Evolutionary conservation across 2,797 vertebrate genomes (phyloP), one percentile per base, ranked within the genome.

Genomic region (Etheostoma perlongum): DNA sequence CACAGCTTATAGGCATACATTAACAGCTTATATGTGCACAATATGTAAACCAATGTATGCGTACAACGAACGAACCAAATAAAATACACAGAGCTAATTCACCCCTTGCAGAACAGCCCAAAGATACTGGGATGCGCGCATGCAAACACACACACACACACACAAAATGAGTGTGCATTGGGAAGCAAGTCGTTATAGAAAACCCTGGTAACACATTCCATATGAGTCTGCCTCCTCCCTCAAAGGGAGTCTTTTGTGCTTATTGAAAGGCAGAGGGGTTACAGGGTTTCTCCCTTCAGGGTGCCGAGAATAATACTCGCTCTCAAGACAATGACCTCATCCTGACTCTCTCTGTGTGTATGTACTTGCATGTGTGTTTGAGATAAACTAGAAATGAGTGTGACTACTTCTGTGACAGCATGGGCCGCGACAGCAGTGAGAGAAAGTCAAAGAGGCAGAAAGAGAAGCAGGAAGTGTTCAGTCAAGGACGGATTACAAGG

Each of bases 251-350:
- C 91, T 90, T 92, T 94, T 94, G 93, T 94, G 86, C 76, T 62
- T 64, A 61, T 65, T 94, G 91, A 93, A 94, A 93, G 82, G 90
- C 87, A 88, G 69, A 60, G 88, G 84, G 92, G 92, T 92, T 91
- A 93, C 91, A 88, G 90, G 91, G 91, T 94, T 94, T 93, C 91
- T 92, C 90, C 86, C 93, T 94, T 92, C 83, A 93, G 92, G 91
- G 89, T 91, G 87, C 86, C 0, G 73, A 81, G 90, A 84, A 94
- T 90, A 92, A 94, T 91, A 79, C 85, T 75, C 51, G 6, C 74
- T 85, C 84, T 83, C 84, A 88, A 85, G 91, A 91, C 91, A 92
- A 91, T 94, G 91, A 93, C 90, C 91, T 92, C 91, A 89, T 78
- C 88, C 84, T 72, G 84, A 91, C 85, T 80, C 83, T 61, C 18